Base-by-base conservation (phyloP, 2,797 vertebrate species). In the Myiothlypis coronata region DNA sequence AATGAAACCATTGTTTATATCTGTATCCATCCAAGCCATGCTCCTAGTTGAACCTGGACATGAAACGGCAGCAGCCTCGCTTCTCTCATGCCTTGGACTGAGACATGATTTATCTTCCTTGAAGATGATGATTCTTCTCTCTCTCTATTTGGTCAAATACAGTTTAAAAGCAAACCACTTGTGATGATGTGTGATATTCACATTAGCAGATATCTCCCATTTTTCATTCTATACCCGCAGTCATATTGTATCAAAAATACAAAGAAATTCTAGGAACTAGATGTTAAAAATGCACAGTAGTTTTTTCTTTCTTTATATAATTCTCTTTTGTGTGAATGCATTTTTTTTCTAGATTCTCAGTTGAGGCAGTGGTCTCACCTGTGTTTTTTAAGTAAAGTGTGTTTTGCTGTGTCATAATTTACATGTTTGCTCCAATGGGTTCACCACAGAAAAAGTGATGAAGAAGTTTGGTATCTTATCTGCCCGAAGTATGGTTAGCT, bases 11-110 rank as follows among this genome's bases (percentile, higher is more conserved):
- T 7, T 43, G 12, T 7, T 87, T 32, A 6, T 34, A 34, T 44
- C 32, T 27, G 11, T 21, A 18, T 19, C 47, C 1, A 2, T 47
- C 12, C 0, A 1, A 79, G 23, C 14, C 2, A 43, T 22, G 1
- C 15, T 59, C 2, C 9, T 55, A 21, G 18, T 4, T 47, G 18
- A 50, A 52, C 4, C 12, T 44, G 1, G n/a, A 35, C 17, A 3
- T 4, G 43, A 11, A 85, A 8, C 1, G 6, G 17, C 43, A 70
- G 15, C 20, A 70, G 15, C 4, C 47, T 61, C 6, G 27, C 5
- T 5, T 53, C 14, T 60, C 24, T 80, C 8, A 21, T 47, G n/a
- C 21, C 28, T 44, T 72, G 22, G 17, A 55, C 5, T 57, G 39
- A 72, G 27, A 10, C 2, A 22, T 9, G 26, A 57, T 39, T 17